Evolutionary conservation across 2,113 vertebrate genomes (phyloP).

Genomic region (Castor canadensis): DNA sequence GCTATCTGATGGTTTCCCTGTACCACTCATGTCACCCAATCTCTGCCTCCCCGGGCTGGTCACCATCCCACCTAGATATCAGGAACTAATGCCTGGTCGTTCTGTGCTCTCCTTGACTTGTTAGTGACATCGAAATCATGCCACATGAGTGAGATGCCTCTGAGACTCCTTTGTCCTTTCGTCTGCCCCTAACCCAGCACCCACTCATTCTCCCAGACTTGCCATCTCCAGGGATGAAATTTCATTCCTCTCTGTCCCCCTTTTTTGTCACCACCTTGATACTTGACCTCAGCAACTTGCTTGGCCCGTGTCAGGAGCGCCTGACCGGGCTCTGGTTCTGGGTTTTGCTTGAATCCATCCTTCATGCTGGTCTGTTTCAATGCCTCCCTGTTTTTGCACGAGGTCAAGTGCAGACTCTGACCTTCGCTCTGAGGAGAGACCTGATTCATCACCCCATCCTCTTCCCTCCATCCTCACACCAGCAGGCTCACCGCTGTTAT

Average conservation of each 20-base stretch:
- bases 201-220: not conserved
- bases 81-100: accelerated
- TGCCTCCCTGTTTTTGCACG: not conserved
- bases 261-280: accelerated
- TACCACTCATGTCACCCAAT: not conserved
- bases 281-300: not conserved
- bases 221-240: too few species aligned
- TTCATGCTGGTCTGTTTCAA: too few species aligned
- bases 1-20: not conserved
- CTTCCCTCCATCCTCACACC: accelerated
- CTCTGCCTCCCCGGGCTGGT: not conserved
- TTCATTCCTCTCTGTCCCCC: too few species aligned
- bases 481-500: not conserved
- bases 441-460: too few species aligned
- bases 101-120: not conserved
- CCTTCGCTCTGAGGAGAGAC: not conserved
- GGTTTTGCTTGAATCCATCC: too few species aligned
- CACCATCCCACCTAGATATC: not conserved
- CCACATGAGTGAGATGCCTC: not conserved
- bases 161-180: not conserved
- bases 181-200: accelerated
- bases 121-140: not conserved
- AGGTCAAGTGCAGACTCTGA: not conserved
- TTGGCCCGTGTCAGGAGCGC: not conserved
- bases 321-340: not conserved